Percentiles rank a stretch among this genome's conserved stretches.
Conservation (phyloP, 2,888 invertebrate genomes). For the Herminia tarsipennalis region DNA sequence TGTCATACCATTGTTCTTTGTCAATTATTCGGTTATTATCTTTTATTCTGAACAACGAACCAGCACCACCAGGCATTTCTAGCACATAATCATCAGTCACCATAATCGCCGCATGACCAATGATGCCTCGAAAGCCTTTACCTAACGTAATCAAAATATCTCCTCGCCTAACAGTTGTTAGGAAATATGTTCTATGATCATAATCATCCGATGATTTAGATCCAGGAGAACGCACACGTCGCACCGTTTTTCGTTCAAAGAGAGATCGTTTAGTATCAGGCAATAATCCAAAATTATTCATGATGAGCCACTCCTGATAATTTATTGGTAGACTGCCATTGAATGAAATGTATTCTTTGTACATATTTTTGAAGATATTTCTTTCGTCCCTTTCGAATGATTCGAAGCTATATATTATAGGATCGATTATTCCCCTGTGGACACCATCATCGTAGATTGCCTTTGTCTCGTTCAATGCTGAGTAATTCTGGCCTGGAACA, state of each 20-base stretch:
- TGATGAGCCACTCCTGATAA: constrained; percentile 68
- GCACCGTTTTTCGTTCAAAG: constrained; percentile 59
- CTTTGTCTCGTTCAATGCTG: constrained; percentile 46
- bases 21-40: constrained; percentile 60
- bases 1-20: constrained; percentile 60
- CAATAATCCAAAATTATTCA: constrained; percentile 67
- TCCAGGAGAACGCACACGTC: constrained; percentile 56
- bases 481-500: constrained; percentile 49
- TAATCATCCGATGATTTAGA: no score
- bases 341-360: constrained; percentile 48
- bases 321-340: constrained; percentile 54
- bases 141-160: constrained; percentile 62
- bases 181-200: constrained; percentile 61
- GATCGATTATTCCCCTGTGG: constrained; percentile 67
- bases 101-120: constrained; percentile 67
- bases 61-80: constrained; percentile 61
- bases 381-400: constrained; percentile 62
- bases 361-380: constrained; percentile 62
- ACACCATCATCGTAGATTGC: constrained; percentile 55
- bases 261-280: constrained; percentile 64
- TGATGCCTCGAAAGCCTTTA: constrained; percentile 18
- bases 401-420: constrained; percentile 62
- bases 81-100: constrained; percentile 60
- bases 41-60: constrained; percentile 50
- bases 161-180: constrained; percentile 60